phyloP scores from a whole-genome alignment of 1,140 invertebrate species.

The Calliphora vicina region DNA sequence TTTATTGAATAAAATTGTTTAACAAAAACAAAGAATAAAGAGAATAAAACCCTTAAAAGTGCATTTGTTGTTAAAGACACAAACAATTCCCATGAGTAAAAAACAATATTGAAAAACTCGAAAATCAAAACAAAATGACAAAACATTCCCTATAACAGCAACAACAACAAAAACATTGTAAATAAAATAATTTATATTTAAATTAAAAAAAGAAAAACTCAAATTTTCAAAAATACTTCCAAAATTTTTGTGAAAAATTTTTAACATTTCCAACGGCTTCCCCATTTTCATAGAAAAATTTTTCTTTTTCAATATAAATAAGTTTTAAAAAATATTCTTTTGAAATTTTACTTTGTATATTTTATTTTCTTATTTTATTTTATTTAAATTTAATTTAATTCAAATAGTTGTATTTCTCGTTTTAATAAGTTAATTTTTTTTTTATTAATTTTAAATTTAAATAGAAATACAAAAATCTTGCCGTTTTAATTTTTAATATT shows the following conservation, averaged over 20 bases:
- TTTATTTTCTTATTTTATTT: constrained; percentile 18
- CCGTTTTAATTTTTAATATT: constrained; percentile 28
- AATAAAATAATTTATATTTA: constrained; percentile 14
- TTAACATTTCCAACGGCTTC: constrained; percentile 27
- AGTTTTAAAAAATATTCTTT: background rate
- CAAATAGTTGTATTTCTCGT: background rate
- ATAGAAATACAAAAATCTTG: constrained; percentile 10
- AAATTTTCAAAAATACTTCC: constrained; percentile 12
- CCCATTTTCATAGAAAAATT: constrained; percentile 31
- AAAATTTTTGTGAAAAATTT: constrained; percentile 1
- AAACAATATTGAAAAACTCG: background rate
- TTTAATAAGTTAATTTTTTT: background rate
- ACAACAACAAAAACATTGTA: constrained; percentile 8
- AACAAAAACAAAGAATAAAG: background rate
- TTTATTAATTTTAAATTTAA: constrained; percentile 16
- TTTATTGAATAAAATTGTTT: background rate
- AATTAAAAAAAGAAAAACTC: background rate
- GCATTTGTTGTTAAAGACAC: constrained; percentile 13
- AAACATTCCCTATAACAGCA: background rate
- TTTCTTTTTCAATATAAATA: constrained; percentile 20
- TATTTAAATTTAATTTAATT: constrained; percentile 5
- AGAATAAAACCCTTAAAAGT: background rate
- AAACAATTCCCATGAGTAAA: background rate
- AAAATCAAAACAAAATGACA: background rate
- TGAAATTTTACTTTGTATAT: constrained; percentile 5